phyloP scores from a whole-genome alignment of 2,888 invertebrate species.

The Auanema freiburgensis region DNA sequence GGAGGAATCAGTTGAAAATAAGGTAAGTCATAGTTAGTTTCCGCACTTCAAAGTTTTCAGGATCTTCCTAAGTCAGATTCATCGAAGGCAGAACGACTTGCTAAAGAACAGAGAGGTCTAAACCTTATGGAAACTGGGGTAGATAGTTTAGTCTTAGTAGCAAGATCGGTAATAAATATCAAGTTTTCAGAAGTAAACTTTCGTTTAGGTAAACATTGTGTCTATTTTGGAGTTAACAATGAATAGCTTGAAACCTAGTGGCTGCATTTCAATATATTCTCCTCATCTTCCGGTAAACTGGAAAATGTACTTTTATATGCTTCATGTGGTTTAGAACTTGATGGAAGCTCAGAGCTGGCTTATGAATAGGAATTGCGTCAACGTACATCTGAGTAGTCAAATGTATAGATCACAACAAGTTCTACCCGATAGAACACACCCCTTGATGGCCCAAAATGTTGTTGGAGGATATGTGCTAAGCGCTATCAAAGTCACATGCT shows the following conservation, averaged over 20 bases:
- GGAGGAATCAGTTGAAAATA: conserved; percentile 26
- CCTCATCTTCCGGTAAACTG: conserved; percentile 35
- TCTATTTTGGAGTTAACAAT: conserved; percentile 6
- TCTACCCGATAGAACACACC: conserved; percentile 79
- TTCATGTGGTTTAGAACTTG: conserved; percentile 72
- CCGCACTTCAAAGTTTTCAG: too few species aligned
- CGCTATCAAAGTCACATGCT: conserved; percentile 69
- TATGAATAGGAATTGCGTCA: conserved; percentile 74
- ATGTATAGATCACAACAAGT: conserved; percentile 62
- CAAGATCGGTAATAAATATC: conserved; percentile 21
- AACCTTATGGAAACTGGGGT: conserved; percentile 28
- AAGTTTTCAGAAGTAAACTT: too few species aligned
- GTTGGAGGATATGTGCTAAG: conserved; percentile 85
- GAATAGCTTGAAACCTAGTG: too few species aligned
- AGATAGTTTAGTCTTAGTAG: conserved; percentile 35
- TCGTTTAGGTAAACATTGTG: too few species aligned
- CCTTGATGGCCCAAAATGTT: conserved; percentile 85
- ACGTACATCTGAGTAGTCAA: conserved; percentile 72
- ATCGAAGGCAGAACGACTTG: conserved; percentile 28
- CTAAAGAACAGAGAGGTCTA: conserved; percentile 33
- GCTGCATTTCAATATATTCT: conserved; percentile 45
- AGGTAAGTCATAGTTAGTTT: neutral
- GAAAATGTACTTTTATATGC: too few species aligned
- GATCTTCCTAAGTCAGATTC: too few species aligned
- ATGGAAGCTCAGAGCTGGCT: conserved; percentile 81